Evolutionary conservation across 1,140 invertebrate genomes (phyloP).

Genomic region (Rhagoletis zephyria): DNA sequence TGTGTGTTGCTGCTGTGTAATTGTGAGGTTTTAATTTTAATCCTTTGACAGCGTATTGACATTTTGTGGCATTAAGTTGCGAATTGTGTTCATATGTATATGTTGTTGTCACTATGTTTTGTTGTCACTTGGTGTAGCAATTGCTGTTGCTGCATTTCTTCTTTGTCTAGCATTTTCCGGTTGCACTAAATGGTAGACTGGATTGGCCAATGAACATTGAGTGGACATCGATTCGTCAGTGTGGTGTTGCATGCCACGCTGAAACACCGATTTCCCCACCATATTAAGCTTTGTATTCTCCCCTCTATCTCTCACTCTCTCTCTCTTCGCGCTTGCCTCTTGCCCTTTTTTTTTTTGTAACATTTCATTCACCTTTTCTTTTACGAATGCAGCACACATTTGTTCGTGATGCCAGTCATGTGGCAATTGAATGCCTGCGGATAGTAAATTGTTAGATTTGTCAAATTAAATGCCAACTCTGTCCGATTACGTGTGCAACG

Average conservation of each 20-base stretch:
- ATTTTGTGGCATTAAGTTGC: constrained; percentile 53
- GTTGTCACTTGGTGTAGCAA: background rate
- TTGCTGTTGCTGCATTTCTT: constrained; percentile 25
- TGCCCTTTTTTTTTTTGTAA: too few species aligned
- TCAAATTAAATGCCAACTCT: constrained; percentile 49
- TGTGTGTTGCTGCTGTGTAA: background rate
- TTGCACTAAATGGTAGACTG: background rate
- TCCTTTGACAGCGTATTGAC: constrained; percentile 55
- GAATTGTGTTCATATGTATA: background rate
- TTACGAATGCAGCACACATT: background rate
- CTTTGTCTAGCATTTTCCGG: background rate
- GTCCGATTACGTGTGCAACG: constrained; percentile 50
- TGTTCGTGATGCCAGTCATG: constrained; percentile 21
- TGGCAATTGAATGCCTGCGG: constrained; percentile 42
- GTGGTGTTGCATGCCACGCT: constrained; percentile 7
- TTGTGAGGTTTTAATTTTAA: constrained; percentile 56
- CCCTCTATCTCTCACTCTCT: background rate
- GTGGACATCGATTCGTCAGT: constrained; percentile 29
- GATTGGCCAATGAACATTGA: constrained; percentile 15
- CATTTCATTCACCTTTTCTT: background rate
- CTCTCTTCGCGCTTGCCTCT: background rate
- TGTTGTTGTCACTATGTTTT: constrained; percentile 5
- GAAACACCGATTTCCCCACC: background rate
- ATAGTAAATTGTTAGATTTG: constrained; percentile 54
- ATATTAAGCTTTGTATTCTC: too few species aligned